These are phyloP conservation scores for Metellina segmentata DNA, from an alignment of 2,888 invertebrate genomes.

Conservation along the genomic window DNA sequence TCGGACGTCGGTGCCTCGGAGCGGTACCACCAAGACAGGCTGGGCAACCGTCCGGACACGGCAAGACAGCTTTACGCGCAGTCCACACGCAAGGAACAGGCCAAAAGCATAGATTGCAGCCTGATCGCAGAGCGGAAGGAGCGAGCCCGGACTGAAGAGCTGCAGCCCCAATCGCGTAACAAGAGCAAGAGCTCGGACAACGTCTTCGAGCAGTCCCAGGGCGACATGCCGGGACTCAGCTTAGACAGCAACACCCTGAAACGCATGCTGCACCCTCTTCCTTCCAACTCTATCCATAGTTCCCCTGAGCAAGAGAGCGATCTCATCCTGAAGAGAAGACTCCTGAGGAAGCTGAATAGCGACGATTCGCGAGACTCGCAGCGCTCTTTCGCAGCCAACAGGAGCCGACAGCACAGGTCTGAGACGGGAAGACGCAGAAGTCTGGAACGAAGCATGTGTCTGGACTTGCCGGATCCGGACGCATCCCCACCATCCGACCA, in stretches of 20 bases:
- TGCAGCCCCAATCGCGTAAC: slow-evolving; percentile 80
- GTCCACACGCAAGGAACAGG: slow-evolving; percentile 79
- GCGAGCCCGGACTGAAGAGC: not conserved
- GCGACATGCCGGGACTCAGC: slow-evolving; percentile 80
- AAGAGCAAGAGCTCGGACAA: slow-evolving; percentile 96
- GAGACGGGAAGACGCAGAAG: slow-evolving; percentile 78
- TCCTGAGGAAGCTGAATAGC: slow-evolving; percentile 79
- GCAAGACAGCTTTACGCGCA: slow-evolving; percentile 68
- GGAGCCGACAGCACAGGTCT: slow-evolving; percentile 77
- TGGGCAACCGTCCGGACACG: slow-evolving; percentile 5
- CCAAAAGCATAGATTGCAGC: slow-evolving; percentile 84
- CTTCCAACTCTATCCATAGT: slow-evolving; percentile 84
- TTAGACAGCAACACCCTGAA: slow-evolving; percentile 93
- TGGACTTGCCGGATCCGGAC: slow-evolving; percentile 84
- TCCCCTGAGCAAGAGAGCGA: slow-evolving; percentile 71
- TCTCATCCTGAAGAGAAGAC: slow-evolving; percentile 39
- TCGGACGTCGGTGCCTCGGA: slow-evolving; percentile 46
- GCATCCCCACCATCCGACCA: slow-evolving; percentile 93
- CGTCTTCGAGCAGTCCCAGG: slow-evolving; percentile 83
- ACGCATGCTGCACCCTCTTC: slow-evolving; percentile 96
- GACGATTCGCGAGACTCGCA: slow-evolving; percentile 78
- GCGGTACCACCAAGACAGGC: slow-evolving; percentile 17
- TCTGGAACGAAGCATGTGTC: slow-evolving; percentile 83
- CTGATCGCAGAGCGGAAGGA: slow-evolving; percentile 79
- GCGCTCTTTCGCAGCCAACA: slow-evolving; percentile 78